A percentile compares a stretch with the other conserved stretches of the same genome.
Conservation (phyloP, 2,113 vertebrate genomes). For the Rhinichthys klamathensis region DNA sequence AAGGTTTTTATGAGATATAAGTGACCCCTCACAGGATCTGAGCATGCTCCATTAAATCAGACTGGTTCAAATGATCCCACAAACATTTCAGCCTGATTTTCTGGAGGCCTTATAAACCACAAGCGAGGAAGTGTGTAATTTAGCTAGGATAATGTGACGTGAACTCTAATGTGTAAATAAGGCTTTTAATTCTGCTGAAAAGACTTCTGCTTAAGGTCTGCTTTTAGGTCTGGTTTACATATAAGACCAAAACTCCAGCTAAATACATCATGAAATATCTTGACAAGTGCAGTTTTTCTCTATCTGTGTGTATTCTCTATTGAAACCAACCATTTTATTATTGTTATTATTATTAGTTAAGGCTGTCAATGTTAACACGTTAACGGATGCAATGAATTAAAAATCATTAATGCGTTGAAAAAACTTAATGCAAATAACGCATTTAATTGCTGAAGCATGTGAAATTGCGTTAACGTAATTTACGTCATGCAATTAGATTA, state of each 20-base stretch:
- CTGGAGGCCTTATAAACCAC: constrained; percentile 67
- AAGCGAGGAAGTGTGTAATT: constrained; percentile 62
- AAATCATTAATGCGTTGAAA: too few species aligned
- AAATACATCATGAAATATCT: background rate
- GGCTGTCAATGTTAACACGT: too few species aligned
- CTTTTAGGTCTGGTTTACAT: constrained; percentile 18
- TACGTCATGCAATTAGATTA: too few species aligned
- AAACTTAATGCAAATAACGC: too few species aligned
- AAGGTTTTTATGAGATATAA: constrained; percentile 80
- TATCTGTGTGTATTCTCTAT: background rate
- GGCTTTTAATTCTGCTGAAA: constrained; percentile 26
- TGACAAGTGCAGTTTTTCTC: background rate
- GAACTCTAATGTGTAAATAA: constrained; percentile 63
- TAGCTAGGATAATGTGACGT: constrained; percentile 53
- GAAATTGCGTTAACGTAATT: too few species aligned
- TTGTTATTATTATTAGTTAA: too few species aligned
- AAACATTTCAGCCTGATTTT: constrained; percentile 76
- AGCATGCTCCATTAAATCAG: constrained; percentile 81
- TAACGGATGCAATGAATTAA: too few species aligned
- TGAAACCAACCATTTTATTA: background rate
- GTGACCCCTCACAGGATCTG: constrained; percentile 79
- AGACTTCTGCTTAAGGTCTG: background rate
- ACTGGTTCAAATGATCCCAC: constrained; percentile 75
- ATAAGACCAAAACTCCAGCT: background rate
- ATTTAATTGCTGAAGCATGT: too few species aligned